These are phyloP conservation scores for Caretta caretta DNA, from an alignment of 2,113 vertebrate genomes.

Conservation along the genomic window DNA sequence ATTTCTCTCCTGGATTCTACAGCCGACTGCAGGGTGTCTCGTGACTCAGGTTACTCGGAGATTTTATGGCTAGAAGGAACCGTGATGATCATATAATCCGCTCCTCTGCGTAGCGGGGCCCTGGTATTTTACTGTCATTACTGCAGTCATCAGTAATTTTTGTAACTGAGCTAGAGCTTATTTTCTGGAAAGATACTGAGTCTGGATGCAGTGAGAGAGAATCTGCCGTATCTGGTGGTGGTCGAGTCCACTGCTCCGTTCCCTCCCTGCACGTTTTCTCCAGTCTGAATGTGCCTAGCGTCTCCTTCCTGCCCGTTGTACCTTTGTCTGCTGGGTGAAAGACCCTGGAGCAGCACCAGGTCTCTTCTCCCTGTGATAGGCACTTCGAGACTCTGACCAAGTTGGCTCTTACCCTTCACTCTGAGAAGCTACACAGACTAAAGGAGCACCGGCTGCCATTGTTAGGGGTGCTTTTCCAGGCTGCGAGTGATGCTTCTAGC, in stretches of 20 bases:
- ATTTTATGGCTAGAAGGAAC: not conserved
- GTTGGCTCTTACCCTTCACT: fast-evolving
- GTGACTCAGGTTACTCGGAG: not conserved
- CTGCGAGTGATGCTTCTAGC: not conserved
- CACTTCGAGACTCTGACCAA: fast-evolving
- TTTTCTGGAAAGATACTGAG: not conserved
- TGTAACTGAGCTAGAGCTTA: not conserved
- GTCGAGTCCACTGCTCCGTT: too few species aligned
- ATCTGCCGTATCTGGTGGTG: not conserved
- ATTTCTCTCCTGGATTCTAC: not conserved
- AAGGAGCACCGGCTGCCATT: not conserved
- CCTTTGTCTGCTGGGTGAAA: fast-evolving
- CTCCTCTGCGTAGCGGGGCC: too few species aligned
- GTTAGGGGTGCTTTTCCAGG: fast-evolving
- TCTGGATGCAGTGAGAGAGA: fast-evolving
- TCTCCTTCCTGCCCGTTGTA: not conserved
- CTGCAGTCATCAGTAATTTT: too few species aligned
- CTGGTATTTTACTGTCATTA: too few species aligned
- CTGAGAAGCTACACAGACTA: not conserved
- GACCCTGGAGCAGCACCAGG: not conserved
- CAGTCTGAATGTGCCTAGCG: not conserved
- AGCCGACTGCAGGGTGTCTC: not conserved
- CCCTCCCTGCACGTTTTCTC: not conserved
- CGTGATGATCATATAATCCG: fast-evolving
- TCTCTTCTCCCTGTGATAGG: fast-evolving